Evolutionary conservation across 2,797 vertebrate species (phyloP), one percentile per base, ranked within the genome.

Genomic region (Gephyroberyx darwinii): DNA sequence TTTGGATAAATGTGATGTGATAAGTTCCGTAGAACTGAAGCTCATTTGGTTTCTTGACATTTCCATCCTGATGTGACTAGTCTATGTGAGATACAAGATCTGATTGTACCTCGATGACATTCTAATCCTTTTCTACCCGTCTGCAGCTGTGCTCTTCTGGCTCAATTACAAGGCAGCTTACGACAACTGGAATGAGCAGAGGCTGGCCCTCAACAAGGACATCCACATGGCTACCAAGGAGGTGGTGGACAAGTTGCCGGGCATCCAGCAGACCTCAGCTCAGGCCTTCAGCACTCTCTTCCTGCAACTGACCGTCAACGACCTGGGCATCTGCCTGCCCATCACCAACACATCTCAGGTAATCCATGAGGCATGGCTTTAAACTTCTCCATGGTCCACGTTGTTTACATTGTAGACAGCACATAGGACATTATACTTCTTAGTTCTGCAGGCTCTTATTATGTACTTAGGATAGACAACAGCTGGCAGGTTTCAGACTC

Each of bases 111-210:
- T 4, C 0, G 19, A 43, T 43, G 19, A 50, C 43, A n/a, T 50
- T 2, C 12, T 41, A 13, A 45, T n/a, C 12, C 3, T 31, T 35
- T n/a, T n/a, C 57, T 41, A 0, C 19, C 61, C 39, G 10, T 39
- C 86, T 77, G 77, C 89, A 99, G 98, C 98, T 83, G 98, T 99
- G 65, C 95, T 99, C 0, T 99, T 99, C 86, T 99, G 98, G 98
- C 94, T 99, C 83, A 99, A 99, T 90, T 99, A 99, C 90, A 99
- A 99, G 78, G 98, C 98, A 3, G 98, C 98, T 0, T 99, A 99
- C 53, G 98, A 99, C 90, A 98, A 98, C 88, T 99, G 98, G 98
- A 99, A 99, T 19, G 98, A 99, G 72, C 98, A 99, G 88, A 94
- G 98, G 22, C 65, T 99, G 95, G 98, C 98, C 58, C 94, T 99